phyloP scores from a whole-genome alignment of 2,113 vertebrate species.

The Albula goreensis region DNA sequence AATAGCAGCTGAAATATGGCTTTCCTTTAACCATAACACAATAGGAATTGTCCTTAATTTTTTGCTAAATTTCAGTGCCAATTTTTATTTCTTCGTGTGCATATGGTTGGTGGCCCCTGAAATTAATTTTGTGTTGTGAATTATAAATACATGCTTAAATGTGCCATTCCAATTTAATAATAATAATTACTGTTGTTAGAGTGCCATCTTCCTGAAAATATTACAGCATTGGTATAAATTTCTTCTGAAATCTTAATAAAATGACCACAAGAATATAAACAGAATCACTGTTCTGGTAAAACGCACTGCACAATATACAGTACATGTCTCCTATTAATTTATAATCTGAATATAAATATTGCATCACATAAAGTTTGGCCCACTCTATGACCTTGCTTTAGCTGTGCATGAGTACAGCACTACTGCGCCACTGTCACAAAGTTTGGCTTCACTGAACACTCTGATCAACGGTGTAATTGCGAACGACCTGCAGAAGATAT shows the following conservation, averaged over 20 bases:
- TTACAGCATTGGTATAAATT: not conserved
- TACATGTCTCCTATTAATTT: not conserved
- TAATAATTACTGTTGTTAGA: too few relatives aligned
- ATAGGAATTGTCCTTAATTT: too few relatives aligned
- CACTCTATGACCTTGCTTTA: not conserved
- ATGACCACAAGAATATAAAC: not conserved
- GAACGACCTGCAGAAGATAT: not conserved
- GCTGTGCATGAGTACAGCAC: too few relatives aligned
- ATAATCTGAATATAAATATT: not conserved
- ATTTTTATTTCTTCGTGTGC: not conserved
- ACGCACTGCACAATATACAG: not conserved
- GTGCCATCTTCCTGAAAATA: not conserved
- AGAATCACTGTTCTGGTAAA: too few relatives aligned
- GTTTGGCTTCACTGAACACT: conserved; percentile 12
- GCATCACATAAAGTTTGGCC: not conserved
- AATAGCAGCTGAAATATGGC: not conserved
- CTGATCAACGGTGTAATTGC: conserved; percentile 21
- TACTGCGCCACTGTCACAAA: not conserved
- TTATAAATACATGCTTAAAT: not conserved
- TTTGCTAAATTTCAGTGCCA: too few relatives aligned
- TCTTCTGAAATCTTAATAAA: not conserved
- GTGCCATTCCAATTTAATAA: not conserved
- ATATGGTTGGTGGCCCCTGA: not conserved
- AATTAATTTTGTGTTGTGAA: not conserved
- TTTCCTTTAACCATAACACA: not conserved